phyloP scores from a whole-genome alignment of 1,140 invertebrate species.

The Heliconius hermathena region DNA sequence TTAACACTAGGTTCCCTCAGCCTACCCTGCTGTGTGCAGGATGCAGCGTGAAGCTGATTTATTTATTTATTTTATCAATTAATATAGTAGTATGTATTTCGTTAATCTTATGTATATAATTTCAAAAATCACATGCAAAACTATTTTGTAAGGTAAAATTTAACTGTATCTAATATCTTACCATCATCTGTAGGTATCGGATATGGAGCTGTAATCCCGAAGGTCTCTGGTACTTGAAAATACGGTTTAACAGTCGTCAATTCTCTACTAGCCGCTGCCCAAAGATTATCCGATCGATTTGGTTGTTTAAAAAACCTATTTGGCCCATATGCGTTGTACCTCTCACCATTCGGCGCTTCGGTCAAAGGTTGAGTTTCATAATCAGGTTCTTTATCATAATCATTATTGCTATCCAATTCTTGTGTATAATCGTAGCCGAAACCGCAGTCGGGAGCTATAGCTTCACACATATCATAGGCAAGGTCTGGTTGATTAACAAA shows the following conservation, averaged over 20 bases:
- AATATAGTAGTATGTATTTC: no score
- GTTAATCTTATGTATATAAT: no score
- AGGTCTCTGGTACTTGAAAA: conserved; percentile 49
- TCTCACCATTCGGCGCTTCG: background rate
- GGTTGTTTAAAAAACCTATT: conserved; percentile 44
- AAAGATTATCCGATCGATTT: conserved; percentile 53
- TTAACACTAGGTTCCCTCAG: no score
- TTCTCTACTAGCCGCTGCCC: conserved; percentile 44
- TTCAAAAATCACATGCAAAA: no score
- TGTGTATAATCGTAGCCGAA: conserved; percentile 27
- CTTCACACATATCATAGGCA: conserved; percentile 89
- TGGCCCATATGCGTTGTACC: conserved; percentile 14
- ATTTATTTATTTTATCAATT: no score
- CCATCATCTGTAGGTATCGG: conserved; percentile 59
- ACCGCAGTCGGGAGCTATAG: conserved; percentile 85
- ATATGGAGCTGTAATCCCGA: conserved; percentile 49
- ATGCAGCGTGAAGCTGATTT: no score
- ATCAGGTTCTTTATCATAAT: conserved; percentile 31
- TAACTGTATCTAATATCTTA: conserved; percentile 20
- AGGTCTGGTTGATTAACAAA: conserved; percentile 88
- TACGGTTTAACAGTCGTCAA: conserved; percentile 51
- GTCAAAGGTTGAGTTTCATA: conserved; percentile 19
- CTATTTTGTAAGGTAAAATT: no score
- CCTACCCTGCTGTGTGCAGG: no score
- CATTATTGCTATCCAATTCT: conserved; percentile 23